Conservation (phyloP, 2,888 invertebrate species). For the Pseudanteris insignis region DNA sequence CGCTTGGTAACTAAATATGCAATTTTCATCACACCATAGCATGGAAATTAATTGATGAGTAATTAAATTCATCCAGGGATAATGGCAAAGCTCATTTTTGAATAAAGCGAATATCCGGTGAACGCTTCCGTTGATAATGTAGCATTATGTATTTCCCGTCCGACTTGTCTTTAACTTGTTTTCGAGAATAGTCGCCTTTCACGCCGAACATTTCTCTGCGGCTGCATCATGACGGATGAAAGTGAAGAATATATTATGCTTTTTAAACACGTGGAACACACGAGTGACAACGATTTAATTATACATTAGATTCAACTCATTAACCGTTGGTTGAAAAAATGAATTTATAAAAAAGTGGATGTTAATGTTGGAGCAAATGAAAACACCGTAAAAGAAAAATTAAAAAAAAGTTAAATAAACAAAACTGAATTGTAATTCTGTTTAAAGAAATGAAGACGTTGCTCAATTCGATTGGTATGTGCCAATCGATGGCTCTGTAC, state of each 20-base stretch:
- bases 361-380: too few species aligned
- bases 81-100: constrained; percentile 27
- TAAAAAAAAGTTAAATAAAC: too few species aligned
- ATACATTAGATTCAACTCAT: too few species aligned
- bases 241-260: constrained; percentile 19
- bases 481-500: constrained; percentile 4
- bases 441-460: constrained; percentile 9
- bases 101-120: constrained; percentile 38
- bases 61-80: constrained; percentile 27
- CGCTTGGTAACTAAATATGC: too few species aligned
- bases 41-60: constrained; percentile 36
- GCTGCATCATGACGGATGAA: constrained; percentile 39
- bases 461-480: constrained; percentile 11
- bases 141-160: constrained; percentile 39
- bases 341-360: too few species aligned
- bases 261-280: constrained; percentile 2
- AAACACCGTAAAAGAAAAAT: too few species aligned
- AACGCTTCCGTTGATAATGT: constrained; percentile 39
- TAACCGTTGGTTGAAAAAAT: too few species aligned
- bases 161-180: constrained; percentile 35
- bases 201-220: constrained; percentile 34
- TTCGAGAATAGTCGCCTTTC: constrained; percentile 39
- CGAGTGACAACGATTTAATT: too few species aligned
- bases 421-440: too few species aligned
- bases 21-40: too few species aligned